phyloP scores from a whole-genome alignment of 2,888 invertebrate genomes.

The Netelia melanura region DNA sequence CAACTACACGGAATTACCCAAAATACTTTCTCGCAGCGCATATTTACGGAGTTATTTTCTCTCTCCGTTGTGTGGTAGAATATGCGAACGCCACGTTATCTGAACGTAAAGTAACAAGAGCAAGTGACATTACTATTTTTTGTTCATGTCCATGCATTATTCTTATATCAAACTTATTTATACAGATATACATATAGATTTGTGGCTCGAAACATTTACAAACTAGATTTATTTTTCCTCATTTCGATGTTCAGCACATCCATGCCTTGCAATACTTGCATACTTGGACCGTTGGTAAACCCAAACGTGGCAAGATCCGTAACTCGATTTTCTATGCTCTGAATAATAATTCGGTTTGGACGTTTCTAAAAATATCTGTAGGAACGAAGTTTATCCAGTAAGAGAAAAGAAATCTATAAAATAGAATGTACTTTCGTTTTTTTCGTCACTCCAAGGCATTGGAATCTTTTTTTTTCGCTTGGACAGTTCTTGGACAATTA shows the following conservation, averaged over 20 bases:
- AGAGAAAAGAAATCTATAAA: conserved; percentile 27
- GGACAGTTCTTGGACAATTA: neutral
- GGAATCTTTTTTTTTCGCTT: neutral
- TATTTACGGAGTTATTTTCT: conserved; percentile 20
- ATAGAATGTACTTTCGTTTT: conserved; percentile 48
- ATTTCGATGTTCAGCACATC: conserved; percentile 5
- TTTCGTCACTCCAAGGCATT: neutral
- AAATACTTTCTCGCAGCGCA: conserved; percentile 40
- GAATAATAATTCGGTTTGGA: neutral
- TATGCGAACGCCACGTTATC: neutral
- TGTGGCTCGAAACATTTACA: neutral
- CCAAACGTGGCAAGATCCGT: neutral
- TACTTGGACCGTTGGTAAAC: neutral
- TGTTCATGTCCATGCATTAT: neutral
- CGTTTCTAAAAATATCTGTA: neutral
- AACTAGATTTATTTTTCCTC: conserved; percentile 22
- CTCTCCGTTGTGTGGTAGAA: neutral
- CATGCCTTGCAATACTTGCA: neutral
- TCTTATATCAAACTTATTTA: neutral
- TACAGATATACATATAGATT: conserved; percentile 9
- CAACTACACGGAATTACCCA: conserved; percentile 29
- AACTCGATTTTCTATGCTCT: neutral
- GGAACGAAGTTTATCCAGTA: neutral
- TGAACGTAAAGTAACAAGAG: no score
- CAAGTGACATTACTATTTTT: neutral